Conservation (phyloP, 2,888 invertebrate genomes). For the Scaptomyza polygonia region DNA sequence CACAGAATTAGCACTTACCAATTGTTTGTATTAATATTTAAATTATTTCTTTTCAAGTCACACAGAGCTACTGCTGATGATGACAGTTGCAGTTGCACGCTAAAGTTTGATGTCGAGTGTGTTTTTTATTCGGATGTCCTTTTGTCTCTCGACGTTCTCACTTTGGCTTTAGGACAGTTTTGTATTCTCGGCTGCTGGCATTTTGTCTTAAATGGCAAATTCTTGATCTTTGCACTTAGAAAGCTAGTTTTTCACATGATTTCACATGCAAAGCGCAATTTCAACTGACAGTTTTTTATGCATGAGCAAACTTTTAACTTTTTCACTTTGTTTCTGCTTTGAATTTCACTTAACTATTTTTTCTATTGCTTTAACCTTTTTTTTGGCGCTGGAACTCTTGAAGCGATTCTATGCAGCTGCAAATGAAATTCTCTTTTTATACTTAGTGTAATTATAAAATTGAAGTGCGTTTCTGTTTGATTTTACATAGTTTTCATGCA, state of each 20-base stretch:
- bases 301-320: slow-evolving; percentile 29
- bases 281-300: slow-evolving; percentile 37
- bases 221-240: slow-evolving; percentile 21
- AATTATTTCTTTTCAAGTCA: neutral
- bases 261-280: slow-evolving; percentile 66
- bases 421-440: slow-evolving; percentile 5
- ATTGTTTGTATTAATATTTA: slow-evolving; percentile 7
- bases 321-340: slow-evolving; percentile 19
- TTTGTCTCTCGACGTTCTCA: slow-evolving; percentile 28
- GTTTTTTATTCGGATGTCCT: slow-evolving; percentile 18
- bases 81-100: slow-evolving; percentile 52
- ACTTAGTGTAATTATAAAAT: neutral
- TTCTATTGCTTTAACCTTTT: neutral
- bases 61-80: slow-evolving; percentile 15
- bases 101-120: slow-evolving; percentile 34
- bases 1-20: slow-evolving; percentile 36
- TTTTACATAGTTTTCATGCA: slow-evolving; percentile 17
- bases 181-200: slow-evolving; percentile 10
- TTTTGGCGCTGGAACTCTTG: neutral
- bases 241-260: slow-evolving; percentile 67
- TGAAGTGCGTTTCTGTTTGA: neutral
- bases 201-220: slow-evolving; percentile 29
- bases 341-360: neutral
- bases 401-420: neutral
- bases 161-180: slow-evolving; percentile 33